Evolutionary conservation across 2,113 vertebrate genomes (phyloP).

Genomic region (Ursus arctos): DNA sequence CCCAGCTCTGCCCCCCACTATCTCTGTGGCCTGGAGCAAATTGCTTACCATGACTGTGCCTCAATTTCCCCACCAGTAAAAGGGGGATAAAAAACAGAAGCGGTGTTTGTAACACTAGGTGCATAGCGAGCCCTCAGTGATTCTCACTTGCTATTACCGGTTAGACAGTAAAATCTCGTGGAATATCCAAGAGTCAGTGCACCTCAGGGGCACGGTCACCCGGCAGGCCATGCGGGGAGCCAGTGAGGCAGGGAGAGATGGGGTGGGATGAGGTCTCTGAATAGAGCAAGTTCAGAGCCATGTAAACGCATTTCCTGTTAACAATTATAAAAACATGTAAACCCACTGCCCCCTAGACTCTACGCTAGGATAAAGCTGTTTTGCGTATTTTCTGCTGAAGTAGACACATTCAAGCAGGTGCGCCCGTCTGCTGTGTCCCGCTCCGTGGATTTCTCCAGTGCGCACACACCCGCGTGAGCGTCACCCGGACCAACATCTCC

Average conservation of each 20-base stretch:
- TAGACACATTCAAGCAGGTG: accelerated
- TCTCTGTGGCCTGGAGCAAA: background rate
- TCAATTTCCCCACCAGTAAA: background rate
- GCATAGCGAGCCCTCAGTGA: accelerated
- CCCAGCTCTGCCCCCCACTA: background rate
- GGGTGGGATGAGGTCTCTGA: background rate
- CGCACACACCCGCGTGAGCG: accelerated
- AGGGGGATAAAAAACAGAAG: background rate
- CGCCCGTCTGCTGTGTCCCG: accelerated
- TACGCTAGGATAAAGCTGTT: background rate
- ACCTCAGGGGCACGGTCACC: accelerated
- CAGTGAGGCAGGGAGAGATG: background rate
- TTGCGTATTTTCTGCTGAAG: background rate
- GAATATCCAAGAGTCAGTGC: accelerated
- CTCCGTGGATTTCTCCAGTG: background rate
- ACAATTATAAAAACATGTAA: background rate
- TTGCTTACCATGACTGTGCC: background rate
- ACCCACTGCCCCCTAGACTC: too few species aligned
- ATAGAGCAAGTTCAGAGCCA: background rate
- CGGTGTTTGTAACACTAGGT: accelerated
- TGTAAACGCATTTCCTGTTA: background rate
- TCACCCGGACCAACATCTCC: background rate
- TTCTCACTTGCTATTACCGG: background rate
- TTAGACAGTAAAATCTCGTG: background rate
- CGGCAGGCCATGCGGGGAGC: background rate